phyloP scores from a whole-genome alignment of 2,888 invertebrate genomes.

The Helobdella robusta region DNA sequence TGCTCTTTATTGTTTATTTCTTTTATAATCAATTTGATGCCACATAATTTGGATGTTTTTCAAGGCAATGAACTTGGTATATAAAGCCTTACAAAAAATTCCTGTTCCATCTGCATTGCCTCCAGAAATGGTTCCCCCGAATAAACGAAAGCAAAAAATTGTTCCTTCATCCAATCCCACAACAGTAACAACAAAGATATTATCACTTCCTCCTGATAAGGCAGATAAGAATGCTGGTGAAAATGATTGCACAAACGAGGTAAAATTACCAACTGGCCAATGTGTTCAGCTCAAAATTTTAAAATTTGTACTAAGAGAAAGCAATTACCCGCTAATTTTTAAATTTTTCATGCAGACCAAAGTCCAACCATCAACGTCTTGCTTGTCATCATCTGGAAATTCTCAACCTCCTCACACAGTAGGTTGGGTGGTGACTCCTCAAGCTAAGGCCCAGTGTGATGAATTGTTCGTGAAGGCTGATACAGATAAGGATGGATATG shows the following conservation, averaged over 20 bases:
- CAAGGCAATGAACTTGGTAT: conserved; percentile 88
- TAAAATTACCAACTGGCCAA: too few relatives aligned
- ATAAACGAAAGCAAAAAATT: conserved; percentile 39
- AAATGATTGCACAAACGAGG: not conserved
- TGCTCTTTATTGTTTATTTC: conserved; percentile 27
- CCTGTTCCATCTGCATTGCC: conserved; percentile 77
- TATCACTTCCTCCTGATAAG: not conserved
- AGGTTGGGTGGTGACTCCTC: conserved; percentile 67
- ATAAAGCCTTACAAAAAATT: conserved; percentile 79
- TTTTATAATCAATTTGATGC: not conserved
- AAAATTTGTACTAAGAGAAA: too few relatives aligned
- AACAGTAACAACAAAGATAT: not conserved
- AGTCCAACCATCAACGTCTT: not conserved
- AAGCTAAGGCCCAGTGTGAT: conserved; percentile 62
- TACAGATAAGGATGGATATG: conserved; percentile 84
- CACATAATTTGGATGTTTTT: not conserved
- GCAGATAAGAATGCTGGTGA: conserved; percentile 1
- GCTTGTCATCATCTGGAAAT: too few relatives aligned
- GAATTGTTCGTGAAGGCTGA: conserved; percentile 80
- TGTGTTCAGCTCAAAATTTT: too few relatives aligned
- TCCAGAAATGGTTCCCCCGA: conserved; percentile 64
- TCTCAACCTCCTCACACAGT: not conserved
- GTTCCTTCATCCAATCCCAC: conserved; percentile 5
- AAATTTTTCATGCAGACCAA: not conserved
- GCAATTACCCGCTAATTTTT: not conserved